Evolutionary conservation across 1,140 invertebrate genomes (phyloP), one percentile per base, ranked within the genome.

Genomic region (Dendroctonus ponderosae): DNA sequence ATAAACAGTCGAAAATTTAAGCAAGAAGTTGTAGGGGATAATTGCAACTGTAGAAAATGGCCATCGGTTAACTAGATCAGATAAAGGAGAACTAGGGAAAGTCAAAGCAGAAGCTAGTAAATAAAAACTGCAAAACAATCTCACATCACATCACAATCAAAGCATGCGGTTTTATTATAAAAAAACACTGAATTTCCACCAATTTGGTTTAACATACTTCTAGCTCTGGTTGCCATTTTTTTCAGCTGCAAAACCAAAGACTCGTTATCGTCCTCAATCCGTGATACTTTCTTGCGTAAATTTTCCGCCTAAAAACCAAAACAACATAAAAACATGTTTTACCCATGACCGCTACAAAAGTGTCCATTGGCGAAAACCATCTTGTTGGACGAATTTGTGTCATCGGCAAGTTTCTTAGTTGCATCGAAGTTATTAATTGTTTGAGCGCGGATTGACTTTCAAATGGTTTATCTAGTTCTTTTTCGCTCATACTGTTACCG

Each of bases 191-290:
- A 7, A 60, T 60, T 60, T 37, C 15, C 15, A 41, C 48, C 26
- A 12, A 26, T 54, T 7, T 9, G 15, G 11, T 51, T 62, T n/a
- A 56, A 71, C 85, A 80, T 89, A 89, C 87, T 89, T 88, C 85
- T 87, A 79, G 88, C 86, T 82, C 88, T 88, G 76, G 87, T 87
- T 80, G 91, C 91, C 90, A 96, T 92, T 87, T 94, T 95, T 85
- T 94, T 94, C 76, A 96, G 86, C 84, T 96, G 93, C 80, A 93
- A 84, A 77, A 91, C 87, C 80, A 96, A 84, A 62, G 90, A 91
- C 81, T 96, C 94, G 84, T 96, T 96, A 84, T 96, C 94, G 79
- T 95, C 92, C 83, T 96, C 94, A 75, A 95, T 85, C 69, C 92
- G 86, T 69, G 88, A 87, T 70, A 91, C 84, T 82, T 93, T 94